Evolutionary conservation across 2,113 vertebrate genomes (phyloP).

Genomic region (Pelobates fuscus): DNA sequence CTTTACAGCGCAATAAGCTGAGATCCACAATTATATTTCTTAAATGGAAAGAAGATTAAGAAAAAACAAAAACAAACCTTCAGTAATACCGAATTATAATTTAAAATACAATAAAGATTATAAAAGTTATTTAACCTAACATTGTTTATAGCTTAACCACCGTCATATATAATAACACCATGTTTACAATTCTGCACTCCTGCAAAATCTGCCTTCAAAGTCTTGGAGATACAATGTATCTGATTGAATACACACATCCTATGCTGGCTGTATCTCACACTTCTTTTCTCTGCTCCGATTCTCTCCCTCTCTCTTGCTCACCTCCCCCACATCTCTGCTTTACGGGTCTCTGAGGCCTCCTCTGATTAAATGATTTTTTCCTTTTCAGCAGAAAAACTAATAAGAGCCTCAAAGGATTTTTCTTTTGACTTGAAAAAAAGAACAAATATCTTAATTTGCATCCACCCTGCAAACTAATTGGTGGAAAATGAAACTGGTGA

Average conservation of each 20-base stretch:
- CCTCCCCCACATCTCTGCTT: constrained; percentile 24
- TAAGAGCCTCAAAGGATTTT: constrained; percentile 51
- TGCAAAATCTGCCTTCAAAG: no score
- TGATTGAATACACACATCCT: background rate
- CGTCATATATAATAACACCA: no score
- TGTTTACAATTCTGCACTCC: no score
- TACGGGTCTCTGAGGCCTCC: constrained; percentile 46
- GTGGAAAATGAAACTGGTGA: constrained; percentile 51
- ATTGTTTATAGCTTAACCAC: no score
- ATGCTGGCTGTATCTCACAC: background rate
- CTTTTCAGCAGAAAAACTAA: constrained; percentile 51
- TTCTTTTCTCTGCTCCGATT: background rate
- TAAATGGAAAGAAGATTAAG: no score
- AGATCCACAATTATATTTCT: no score
- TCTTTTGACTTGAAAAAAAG: constrained; percentile 46
- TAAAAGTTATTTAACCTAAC: no score
- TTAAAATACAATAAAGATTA: no score
- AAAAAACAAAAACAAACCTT: no score
- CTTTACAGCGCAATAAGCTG: no score
- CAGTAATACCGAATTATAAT: no score
- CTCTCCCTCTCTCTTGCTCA: constrained; percentile 12
- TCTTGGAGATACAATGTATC: no score
- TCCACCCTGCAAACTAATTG: constrained; percentile 49
- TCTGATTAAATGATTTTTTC: constrained; percentile 52
- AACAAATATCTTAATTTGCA: constrained; percentile 51